Evolutionary conservation across 2,888 invertebrate genomes (phyloP), one percentile per base, ranked within the genome.

Genomic region (Diadegma fenestrale): DNA sequence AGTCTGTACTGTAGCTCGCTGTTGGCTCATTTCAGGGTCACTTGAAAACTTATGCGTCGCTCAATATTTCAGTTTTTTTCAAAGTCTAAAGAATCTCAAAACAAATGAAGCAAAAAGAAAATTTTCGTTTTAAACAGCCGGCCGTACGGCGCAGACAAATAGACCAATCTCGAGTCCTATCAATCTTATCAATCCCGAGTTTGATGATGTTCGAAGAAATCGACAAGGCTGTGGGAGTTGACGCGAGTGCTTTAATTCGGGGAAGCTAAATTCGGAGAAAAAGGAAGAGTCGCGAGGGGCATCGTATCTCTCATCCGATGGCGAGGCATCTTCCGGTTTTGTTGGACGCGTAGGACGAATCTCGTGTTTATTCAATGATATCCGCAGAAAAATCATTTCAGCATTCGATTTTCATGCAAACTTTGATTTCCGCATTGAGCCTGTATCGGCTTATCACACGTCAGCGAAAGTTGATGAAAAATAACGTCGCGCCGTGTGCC

Each of bases 271-370:
- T 17, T 54, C 14, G 6, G 14, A 58, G 54, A 54, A 66, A 45
- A 54, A 43, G 33, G 19, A 43, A 43, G 14, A 63, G 17, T 2
- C 2, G 22, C 17, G 19, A 17, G 37, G 45, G 17, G 37, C 22
- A 43, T 54, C 41, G 30, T 30, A 33, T 69, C 19, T 61, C 43
- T 22, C 17, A 30, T 64, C 33, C 48, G 63, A 14, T 19, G 19
- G 22, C 48, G 77, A 48, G 26, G 26, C 58, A 14, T 22, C 54
- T 76, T 82, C 76, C 82, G 76, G 43, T 69, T 61, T 69, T 17
- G 19, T 51, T 69, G 19, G 76, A 81, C 63, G n/a, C 26, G 37
- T 64, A 64, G 45, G 45, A 45, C 26, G 58, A 30, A 26, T 19
- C 41, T 17, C 10, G 37, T 73, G n/a, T n/a, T 72, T 41, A 19